Evolutionary conservation across 2,113 vertebrate species (phyloP), one percentile per base, ranked within the genome.

Genomic region (Lipophrys pholis): DNA sequence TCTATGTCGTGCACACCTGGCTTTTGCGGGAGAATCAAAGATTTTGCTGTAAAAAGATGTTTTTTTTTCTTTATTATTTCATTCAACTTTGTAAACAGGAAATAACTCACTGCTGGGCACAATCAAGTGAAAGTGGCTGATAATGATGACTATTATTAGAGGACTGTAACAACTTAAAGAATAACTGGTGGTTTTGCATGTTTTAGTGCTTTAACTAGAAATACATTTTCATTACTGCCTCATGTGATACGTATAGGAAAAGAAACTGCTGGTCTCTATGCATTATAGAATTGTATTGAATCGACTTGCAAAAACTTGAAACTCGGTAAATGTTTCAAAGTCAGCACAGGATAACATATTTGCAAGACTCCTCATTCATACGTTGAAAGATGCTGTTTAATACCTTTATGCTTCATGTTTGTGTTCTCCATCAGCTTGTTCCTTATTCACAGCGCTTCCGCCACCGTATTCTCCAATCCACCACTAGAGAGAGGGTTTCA

Each of bases 1-100:
- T 70, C 66, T 59, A 74, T 83, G 70, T 89, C 63, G 74, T 87
- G 80, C 48, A 66, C 76, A 83, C 78, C 59, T 62, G 74, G 49
- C 38, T 75, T 70, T 73, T 76, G 57, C 59, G 54, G 38, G 48
- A 59, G 50, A 59, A 67, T 75, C n/a, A 74, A 75, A 74, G 60
- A 59, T 71, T 79, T 86, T 69, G 73, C 43, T 84, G 80, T 83
- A 74, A 69, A 87, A 73, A 76, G 6, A 53, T 12, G 12, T 45
- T 6, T 10, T 64, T 57, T 57, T 58, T 67, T 57, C 45, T 52
- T 15, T 41, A 30, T 30, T 30, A 30, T 30, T 30, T 30, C 21
- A 30, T 30, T 30, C 21, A 30, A 56, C 49, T 14, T 72, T 60
- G 52, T 73, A 71, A 56, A 62, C 63, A 81, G 39, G 67, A 57